phyloP scores from a whole-genome alignment of 2,888 invertebrate species.

The Ophioninae sp. region DNA sequence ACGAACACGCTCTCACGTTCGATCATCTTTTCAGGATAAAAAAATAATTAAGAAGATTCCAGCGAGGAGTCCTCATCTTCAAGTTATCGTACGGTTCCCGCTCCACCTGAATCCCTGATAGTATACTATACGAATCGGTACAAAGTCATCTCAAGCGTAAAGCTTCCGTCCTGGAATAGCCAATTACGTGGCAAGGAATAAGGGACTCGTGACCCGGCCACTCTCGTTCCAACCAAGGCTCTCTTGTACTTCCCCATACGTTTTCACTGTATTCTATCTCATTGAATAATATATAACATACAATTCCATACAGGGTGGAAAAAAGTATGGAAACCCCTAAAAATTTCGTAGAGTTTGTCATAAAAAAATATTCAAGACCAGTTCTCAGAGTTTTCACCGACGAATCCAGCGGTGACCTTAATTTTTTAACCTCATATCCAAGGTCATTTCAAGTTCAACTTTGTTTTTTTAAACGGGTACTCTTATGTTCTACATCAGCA shows the following conservation, averaged over 20 bases:
- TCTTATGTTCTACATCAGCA: too few relatives aligned
- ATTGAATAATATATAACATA: conserved; percentile 35
- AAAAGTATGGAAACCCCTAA: too few relatives aligned
- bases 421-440: too few relatives aligned
- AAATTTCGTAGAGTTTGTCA: too few relatives aligned
- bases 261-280: conserved; percentile 13
- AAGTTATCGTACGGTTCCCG: conserved; percentile 26
- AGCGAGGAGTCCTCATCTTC: not conserved
- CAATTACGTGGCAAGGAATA: conserved; percentile 58
- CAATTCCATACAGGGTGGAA: too few relatives aligned
- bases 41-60: conserved; percentile 20
- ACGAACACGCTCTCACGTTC: conserved; percentile 17
- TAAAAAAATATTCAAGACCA: too few relatives aligned
- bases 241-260: conserved; percentile 32
- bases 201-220: conserved; percentile 48
- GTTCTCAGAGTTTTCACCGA: too few relatives aligned
- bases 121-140: conserved; percentile 47
- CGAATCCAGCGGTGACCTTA: too few relatives aligned
- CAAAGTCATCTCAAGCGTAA: conserved; percentile 57
- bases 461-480: too few relatives aligned
- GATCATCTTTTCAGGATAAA: conserved; percentile 19
- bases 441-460: too few relatives aligned
- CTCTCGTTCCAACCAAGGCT: conserved; percentile 26
- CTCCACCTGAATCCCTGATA: conserved; percentile 30
- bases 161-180: conserved; percentile 59